Evolutionary conservation across 2,888 invertebrate genomes (phyloP), one percentile per base, ranked within the genome.

Genomic region (Bursaphelenchus okinawaensis): DNA sequence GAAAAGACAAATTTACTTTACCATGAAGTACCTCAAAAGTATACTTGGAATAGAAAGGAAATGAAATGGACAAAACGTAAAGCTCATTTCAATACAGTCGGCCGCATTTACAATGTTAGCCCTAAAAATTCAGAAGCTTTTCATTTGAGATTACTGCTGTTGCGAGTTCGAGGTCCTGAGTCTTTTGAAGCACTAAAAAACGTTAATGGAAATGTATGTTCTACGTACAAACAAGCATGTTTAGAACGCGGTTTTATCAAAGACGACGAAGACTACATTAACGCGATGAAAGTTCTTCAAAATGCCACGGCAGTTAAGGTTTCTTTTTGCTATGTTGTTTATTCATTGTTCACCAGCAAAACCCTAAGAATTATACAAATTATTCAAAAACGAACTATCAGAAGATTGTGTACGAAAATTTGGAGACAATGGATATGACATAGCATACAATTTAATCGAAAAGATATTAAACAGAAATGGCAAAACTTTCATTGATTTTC

Each of bases 271-370:
- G 60, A 60, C 4, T 52, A 29, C 51, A 51, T 27, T 4, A 57
- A 57, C n/a, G 61, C 62, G 19, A 62, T 60, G 62, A 16, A 12
- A 1, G 61, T 20, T 22, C 4, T 60, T 22, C 23, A 55, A 26
- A 4, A 23, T 26, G 62, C 24, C 61, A 4, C 16, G 16, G 22
- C 61, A 60, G 6, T 6, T 60, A 60, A 12, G 61, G 4, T 57
- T 62, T 4, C 12, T 60, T 12, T 60, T 65, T 60, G 66, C 62
- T 1, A 62, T 60, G 62, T 6, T 60, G 16, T 20, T 60, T 1
- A 3, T 60, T 1, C 61, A 60, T 4, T 57, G 57, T 4, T 12
- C 23, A 3, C 57, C 57, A 40, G 6, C 57, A 26, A 3, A 16
- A 16, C 57, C 57, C 1, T 2, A 59, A 59, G 61, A 60, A 1